Evolutionary conservation across 2,888 invertebrate species (phyloP).

Genomic region (Xestia xanthographa): DNA sequence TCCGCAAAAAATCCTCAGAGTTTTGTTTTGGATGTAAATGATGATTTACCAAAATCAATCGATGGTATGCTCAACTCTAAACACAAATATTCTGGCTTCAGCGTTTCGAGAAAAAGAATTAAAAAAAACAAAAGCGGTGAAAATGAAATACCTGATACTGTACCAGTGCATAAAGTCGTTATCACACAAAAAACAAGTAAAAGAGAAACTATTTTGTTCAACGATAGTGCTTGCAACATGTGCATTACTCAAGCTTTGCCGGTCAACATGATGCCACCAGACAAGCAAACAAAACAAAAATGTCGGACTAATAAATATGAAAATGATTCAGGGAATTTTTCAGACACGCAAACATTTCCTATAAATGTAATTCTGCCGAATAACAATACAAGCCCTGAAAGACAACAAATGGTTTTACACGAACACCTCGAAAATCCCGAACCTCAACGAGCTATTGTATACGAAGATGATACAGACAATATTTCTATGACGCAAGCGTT

Average conservation of each 20-base stretch:
- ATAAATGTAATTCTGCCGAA: conserved; percentile 46
- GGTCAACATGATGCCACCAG: conserved; percentile 33
- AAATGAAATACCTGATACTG: conserved; percentile 32
- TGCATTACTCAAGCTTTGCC: conserved; percentile 67
- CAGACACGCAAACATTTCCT: conserved; percentile 61
- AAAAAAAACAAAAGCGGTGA: conserved; percentile 3
- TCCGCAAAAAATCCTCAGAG: conserved; percentile 67
- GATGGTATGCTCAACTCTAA: conserved; percentile 61
- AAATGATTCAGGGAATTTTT: conserved; percentile 59
- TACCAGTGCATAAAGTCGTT: conserved; percentile 40
- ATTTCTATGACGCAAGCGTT: conserved; percentile 52
- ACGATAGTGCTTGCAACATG: conserved; percentile 62
- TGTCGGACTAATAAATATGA: conserved; percentile 59
- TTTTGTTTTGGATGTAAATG: conserved; percentile 78
- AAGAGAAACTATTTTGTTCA: conserved; percentile 59
- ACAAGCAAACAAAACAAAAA: conserved; percentile 34
- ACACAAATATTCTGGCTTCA: conserved; percentile 35
- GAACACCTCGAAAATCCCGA: conserved; percentile 3
- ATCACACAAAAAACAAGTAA: conserved; percentile 30
- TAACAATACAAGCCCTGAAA: conserved; percentile 5
- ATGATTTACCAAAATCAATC: conserved; percentile 81
- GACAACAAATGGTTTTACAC: conserved; percentile 11
- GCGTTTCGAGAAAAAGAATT: conserved; percentile 7
- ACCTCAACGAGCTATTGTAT: conserved; percentile 10
- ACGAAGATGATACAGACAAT: conserved; percentile 23